phyloP scores from a whole-genome alignment of 2,888 invertebrate species.

The Rotaria magnacalcarata region DNA sequence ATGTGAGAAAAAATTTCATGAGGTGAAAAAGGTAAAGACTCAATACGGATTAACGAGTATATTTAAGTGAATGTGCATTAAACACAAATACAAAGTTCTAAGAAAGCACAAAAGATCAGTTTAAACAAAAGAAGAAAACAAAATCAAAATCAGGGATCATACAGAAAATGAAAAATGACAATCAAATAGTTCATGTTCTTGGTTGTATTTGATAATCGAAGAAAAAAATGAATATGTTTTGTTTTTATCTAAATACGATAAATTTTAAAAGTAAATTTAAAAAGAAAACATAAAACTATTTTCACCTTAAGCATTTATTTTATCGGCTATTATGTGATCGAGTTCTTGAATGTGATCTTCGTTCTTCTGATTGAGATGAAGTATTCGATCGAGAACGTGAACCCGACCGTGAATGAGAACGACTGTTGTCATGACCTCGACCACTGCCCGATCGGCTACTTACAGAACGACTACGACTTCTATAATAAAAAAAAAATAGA shows the following conservation, averaged over 20 bases:
- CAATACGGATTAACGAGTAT: not conserved
- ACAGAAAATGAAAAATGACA: not conserved
- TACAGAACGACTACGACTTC: not conserved
- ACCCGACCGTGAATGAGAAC: not conserved
- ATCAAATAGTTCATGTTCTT: not conserved
- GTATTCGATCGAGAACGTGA: not conserved
- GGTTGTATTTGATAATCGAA: not conserved
- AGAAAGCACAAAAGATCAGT: not conserved
- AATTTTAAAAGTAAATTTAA: no score
- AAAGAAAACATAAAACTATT: no score
- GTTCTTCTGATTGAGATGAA: not conserved
- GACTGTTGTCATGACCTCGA: no score
- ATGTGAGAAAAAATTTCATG: no score
- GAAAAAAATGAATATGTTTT: no score
- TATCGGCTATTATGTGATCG: not conserved
- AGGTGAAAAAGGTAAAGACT: not conserved
- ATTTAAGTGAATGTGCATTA: not conserved
- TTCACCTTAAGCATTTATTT: no score
- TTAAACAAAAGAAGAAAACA: not conserved
- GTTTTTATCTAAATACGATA: no score
- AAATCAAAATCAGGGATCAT: not conserved
- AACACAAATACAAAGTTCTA: not conserved
- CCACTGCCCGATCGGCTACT: no score
- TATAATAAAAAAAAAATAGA: not conserved
- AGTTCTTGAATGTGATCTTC: not conserved